These are phyloP conservation scores for Acheta domesticus DNA, from an alignment of 2,888 invertebrate species.

Conservation along the genomic window DNA sequence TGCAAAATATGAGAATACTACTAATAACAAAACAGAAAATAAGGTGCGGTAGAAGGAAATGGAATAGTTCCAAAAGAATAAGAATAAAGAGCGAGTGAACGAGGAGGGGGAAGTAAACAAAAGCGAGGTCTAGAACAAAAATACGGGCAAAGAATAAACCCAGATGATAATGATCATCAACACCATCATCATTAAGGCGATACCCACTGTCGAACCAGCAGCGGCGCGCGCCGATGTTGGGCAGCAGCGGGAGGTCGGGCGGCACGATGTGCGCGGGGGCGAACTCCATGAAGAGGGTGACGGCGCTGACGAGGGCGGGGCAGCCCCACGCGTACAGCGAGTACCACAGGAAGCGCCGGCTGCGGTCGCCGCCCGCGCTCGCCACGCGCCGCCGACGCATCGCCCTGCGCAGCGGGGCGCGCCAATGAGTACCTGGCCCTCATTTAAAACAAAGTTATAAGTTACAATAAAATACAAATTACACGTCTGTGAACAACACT, in stretches of 20 bases:
- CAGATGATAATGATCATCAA: neutral
- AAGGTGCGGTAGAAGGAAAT: too few relatives aligned
- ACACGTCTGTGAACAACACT: too few relatives aligned
- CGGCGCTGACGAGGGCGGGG: constrained; percentile 55
- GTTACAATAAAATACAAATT: too few relatives aligned
- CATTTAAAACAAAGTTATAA: too few relatives aligned
- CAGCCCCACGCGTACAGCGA: constrained; percentile 70
- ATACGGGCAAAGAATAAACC: neutral
- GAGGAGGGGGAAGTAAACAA: too few relatives aligned
- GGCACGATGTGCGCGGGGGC: neutral
- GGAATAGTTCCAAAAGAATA: too few relatives aligned
- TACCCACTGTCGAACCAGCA: neutral
- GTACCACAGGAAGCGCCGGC: constrained; percentile 57
- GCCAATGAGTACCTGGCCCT: too few relatives aligned
- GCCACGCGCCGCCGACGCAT: neutral
- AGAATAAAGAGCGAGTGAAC: too few relatives aligned
- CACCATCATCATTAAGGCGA: too few relatives aligned
- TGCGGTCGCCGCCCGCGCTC: neutral
- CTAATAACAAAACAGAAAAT: too few relatives aligned
- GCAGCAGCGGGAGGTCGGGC: neutral
- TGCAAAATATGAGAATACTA: too few relatives aligned
- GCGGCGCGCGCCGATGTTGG: neutral
- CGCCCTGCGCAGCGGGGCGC: neutral
- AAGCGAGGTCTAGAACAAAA: too few relatives aligned
- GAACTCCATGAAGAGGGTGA: constrained; percentile 55